These are phyloP conservation scores for Montipora capitata DNA, from an alignment of 92 coral and sea anemone genomes.

Conservation along the genomic window DNA sequence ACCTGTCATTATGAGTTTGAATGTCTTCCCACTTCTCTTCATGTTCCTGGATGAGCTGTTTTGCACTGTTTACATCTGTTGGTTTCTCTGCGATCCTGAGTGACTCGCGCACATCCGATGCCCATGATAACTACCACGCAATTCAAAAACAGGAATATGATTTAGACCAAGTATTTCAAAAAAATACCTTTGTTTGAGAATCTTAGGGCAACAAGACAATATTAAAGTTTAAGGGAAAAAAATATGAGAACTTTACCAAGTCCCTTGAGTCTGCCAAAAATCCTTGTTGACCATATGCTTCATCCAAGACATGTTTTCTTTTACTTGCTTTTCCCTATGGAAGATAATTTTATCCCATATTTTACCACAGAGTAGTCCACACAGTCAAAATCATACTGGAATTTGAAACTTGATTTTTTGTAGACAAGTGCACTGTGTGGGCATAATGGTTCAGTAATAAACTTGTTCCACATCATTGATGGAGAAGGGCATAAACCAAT, in stretches of 20 bases:
- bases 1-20: conserved; percentile 89
- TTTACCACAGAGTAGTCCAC: background rate
- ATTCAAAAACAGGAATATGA: background rate
- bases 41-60: conserved; percentile 87
- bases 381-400: no score
- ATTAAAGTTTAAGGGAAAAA: background rate
- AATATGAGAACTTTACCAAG: conserved; percentile 61
- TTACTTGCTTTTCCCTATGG: conserved; percentile 80
- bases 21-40: conserved; percentile 90
- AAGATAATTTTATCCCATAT: background rate
- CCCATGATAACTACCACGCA: conserved; percentile 86
- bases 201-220: background rate
- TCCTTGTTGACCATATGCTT: conserved; percentile 98
- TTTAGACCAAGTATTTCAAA: no score
- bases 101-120: conserved; percentile 76
- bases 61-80: conserved; percentile 82
- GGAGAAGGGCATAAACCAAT: no score
- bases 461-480: no score
- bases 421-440: no score
- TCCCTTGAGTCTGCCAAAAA: conserved; percentile 96
- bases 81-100: conserved; percentile 87
- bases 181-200: no score
- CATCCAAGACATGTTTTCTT: conserved; percentile 86
- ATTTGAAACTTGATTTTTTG: no score
- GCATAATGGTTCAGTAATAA: no score